Base-by-base conservation (phyloP, 2,113 vertebrate species). In the Notechis scutatus region DNA sequence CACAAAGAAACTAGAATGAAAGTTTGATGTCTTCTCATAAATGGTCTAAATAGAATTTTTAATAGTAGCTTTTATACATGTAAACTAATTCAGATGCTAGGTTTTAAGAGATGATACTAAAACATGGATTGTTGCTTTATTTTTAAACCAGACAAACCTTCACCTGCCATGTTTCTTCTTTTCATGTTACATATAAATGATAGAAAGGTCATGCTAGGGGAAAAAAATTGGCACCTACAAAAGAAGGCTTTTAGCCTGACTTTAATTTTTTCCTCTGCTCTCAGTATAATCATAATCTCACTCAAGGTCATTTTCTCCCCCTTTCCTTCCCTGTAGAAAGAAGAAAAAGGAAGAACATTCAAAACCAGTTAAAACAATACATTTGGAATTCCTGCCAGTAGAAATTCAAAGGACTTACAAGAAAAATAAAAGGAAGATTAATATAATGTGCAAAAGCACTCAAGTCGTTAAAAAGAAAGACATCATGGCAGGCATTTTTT, bases 401-500 rank as follows among this genome's bases (percentile, higher is more conserved):
- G n/a, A 87, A 89, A 90, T 87, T 10, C 45, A 59, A 90, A 93
- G 14, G 8, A 21, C 57, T 87, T 81, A 52, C 88, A 54, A n/a
- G 54, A 87, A 87, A 47, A 47, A 47, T 29, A 29, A 50, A 50
- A 12, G 45, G 14, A 47, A 89, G 34, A 88, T 92, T 74, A 64
- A 88, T 81, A 29, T 29, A 64, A 52, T 86, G n/a, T 64, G 12
- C 55, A 54, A 61, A 86, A 90, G 55, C 92, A 93, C 74, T 93
- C 88, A 61, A 90, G 88, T 56, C 45, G 61, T 59, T 90, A 90
- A 85, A 93, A 90, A 23, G 42, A 93, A 90, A 90, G 52, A 61
- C 86, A 90, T 90, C 74, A 93, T 93, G 57, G 64, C 85, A 52
- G 74, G 4, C 45, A 61, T 61, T 86, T 10, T 90, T 57, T 54